phyloP scores from a whole-genome alignment of 2,888 invertebrate species.

The Tuberolachnus salignus region DNA sequence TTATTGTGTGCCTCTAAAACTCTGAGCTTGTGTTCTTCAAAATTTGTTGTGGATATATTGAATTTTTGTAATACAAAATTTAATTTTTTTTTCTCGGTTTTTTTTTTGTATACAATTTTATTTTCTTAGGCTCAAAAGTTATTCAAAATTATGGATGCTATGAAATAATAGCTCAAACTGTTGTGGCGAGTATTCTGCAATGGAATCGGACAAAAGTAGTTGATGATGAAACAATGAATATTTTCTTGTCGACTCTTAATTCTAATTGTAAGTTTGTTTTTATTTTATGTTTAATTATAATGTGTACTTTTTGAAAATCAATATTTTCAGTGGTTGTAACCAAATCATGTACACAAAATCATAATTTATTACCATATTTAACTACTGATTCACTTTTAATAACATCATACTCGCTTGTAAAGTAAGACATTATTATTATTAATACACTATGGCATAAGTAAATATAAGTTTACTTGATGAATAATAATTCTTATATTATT shows the following conservation, averaged over 20 bases:
- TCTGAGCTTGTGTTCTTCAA: constrained; percentile 28
- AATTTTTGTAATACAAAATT: constrained; percentile 33
- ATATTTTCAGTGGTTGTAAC: constrained; percentile 3
- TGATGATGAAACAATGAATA: not conserved
- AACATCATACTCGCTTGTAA: constrained; percentile 2
- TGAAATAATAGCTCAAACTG: constrained; percentile 36
- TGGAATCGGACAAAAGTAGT: constrained; percentile 42
- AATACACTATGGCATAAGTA: not conserved
- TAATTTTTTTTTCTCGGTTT: not conserved
- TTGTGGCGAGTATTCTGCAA: constrained; percentile 37
- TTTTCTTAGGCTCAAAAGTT: constrained; percentile 21
- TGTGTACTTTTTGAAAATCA: not conserved
- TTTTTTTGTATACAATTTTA: not conserved
- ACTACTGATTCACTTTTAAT: constrained; percentile 29
- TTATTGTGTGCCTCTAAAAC: constrained; percentile 20
- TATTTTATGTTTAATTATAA: not conserved
- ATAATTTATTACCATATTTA: constrained; percentile 27
- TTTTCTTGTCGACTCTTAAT: constrained; percentile 15
- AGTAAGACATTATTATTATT: constrained; percentile 5
- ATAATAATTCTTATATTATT: constrained; percentile 10
- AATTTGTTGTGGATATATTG: constrained; percentile 20
- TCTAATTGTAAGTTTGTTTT: constrained; percentile 12
- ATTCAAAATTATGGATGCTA: constrained; percentile 44
- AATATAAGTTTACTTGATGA: not conserved
- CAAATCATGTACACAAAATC: constrained; percentile 13